A percentile compares a stretch with the other conserved stretches of the same genome.
These are phyloP conservation scores for Tenualosa ilisha DNA, from an alignment of 2,797 vertebrate species.

Conservation along the genomic window DNA sequence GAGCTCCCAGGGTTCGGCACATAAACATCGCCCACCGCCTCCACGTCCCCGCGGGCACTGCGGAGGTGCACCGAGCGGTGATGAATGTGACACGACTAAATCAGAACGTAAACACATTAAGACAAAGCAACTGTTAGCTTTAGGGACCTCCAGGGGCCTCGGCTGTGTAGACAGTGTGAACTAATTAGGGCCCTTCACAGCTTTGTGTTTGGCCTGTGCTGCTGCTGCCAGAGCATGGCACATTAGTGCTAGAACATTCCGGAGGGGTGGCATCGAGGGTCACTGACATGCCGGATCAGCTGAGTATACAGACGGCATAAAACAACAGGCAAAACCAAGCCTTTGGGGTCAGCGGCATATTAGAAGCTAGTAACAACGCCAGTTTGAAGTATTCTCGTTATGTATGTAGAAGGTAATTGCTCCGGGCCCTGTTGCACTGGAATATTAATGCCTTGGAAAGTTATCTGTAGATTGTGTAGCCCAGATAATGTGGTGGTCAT, in stretches of 20 bases:
- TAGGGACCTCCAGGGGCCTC: constrained; percentile 45
- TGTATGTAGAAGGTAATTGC: constrained; percentile 14
- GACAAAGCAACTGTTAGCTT: constrained; percentile 47
- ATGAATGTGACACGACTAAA: constrained; percentile 51
- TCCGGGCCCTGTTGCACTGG: constrained; percentile 17
- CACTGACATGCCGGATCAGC: constrained; percentile 38
- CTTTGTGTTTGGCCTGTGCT: constrained; percentile 44
- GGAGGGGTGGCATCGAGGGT: constrained; percentile 37
- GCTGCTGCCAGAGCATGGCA: constrained; percentile 49
- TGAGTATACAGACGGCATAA: constrained; percentile 40
- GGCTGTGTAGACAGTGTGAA: constrained; percentile 48
- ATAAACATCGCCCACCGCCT: constrained; percentile 24
- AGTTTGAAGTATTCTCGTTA: background rate
- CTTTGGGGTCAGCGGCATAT: background rate
- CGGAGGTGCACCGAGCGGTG: constrained; percentile 36
- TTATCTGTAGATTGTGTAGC: background rate
- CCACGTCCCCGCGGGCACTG: constrained; percentile 25
- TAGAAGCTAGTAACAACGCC: background rate
- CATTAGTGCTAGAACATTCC: constrained; percentile 42
- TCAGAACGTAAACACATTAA: constrained; percentile 54
- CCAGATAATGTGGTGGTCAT: constrained; percentile 5
- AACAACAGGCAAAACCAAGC: constrained; percentile 32
- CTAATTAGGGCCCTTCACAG: constrained; percentile 53
- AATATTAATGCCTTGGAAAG: constrained; percentile 45
- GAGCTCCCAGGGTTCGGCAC: constrained; percentile 16